A percentile compares a stretch with the other conserved stretches of the same genome.
Conservation (phyloP, 2,888 invertebrate species). For the Macrophya alboannulata region DNA sequence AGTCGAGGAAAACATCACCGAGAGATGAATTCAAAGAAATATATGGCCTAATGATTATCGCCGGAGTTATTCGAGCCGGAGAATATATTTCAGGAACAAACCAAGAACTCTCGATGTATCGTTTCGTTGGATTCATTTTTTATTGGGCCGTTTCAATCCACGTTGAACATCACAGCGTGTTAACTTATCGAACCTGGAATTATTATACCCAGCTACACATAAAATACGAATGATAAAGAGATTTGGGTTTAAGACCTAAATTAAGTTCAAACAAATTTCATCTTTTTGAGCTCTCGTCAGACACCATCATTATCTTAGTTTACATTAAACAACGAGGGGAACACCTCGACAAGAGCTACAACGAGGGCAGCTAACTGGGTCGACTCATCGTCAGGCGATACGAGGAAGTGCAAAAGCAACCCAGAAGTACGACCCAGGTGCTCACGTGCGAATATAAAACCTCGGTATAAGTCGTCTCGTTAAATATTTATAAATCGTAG, state of each 20-base stretch:
- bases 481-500: conserved; percentile 45
- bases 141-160: background rate
- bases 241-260: background rate
- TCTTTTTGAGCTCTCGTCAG: background rate
- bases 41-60: background rate
- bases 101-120: conserved; percentile 22
- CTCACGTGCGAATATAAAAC: conserved; percentile 37
- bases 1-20: background rate
- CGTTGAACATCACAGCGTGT: background rate
- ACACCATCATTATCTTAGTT: conserved; percentile 13
- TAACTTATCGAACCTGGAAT: background rate
- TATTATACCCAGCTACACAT: background rate
- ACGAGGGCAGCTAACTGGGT: conserved; percentile 26
- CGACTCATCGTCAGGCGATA: conserved; percentile 29
- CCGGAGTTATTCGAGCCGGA: background rate
- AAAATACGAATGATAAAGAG: background rate
- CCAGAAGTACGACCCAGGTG: conserved; percentile 26
- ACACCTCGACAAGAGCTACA: background rate
- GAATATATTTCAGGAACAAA: background rate
- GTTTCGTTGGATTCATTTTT: background rate
- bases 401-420: background rate
- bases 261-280: conserved; percentile 22
- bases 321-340: conserved; percentile 20
- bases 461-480: conserved; percentile 27
- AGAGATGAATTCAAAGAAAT: conserved; percentile 11